Conservation (phyloP, 2,888 invertebrate species). For the Hetaerina titia region DNA sequence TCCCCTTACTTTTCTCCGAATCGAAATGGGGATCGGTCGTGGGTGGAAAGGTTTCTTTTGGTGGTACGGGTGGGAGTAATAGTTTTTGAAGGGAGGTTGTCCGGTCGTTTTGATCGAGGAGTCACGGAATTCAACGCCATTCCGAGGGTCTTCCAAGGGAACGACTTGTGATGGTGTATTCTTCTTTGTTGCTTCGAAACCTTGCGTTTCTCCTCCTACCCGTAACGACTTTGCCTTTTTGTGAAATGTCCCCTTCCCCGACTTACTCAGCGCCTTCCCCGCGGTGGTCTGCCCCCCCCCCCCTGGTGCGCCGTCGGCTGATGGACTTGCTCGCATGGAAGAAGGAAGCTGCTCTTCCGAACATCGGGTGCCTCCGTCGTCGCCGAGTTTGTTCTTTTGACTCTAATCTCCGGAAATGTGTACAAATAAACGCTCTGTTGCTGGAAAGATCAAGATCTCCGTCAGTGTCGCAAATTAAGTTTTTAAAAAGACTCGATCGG, state of each 20-base stretch:
- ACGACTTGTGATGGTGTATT: not conserved
- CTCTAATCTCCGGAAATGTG: not conserved
- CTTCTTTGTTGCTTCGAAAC: not conserved
- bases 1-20: not conserved
- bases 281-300: no score
- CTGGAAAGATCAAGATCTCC: not conserved
- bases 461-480: no score
- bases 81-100: not conserved
- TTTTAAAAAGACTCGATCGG: no score
- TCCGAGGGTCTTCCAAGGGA: slow-evolving; percentile 15
- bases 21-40: not conserved
- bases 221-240: not conserved
- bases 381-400: not conserved
- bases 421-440: not conserved
- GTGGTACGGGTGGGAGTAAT: not conserved
- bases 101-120: slow-evolving; percentile 10
- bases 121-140: slow-evolving; percentile 42
- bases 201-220: not conserved
- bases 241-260: not conserved
- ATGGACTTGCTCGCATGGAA: not conserved
- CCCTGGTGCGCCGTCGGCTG: not conserved
- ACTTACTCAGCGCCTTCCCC: no score
- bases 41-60: not conserved
- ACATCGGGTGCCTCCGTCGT: not conserved
- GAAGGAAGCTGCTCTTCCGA: no score